Evolutionary conservation across 2,888 invertebrate species (phyloP), one percentile per base, ranked within the genome.

Genomic region (Melolontha melolontha): DNA sequence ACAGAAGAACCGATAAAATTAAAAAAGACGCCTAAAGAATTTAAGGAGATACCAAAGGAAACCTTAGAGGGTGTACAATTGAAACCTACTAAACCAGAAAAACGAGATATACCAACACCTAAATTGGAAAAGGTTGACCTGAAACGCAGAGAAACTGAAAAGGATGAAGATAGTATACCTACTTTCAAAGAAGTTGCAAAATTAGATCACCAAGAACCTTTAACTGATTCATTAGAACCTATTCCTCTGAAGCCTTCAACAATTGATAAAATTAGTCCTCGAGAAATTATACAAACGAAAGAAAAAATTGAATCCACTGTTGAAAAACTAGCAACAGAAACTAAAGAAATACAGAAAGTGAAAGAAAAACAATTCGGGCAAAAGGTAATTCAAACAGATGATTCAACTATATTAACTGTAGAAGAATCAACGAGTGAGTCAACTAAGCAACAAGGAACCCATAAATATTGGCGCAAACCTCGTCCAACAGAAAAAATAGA

Each of bases 1-100:
- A 92, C 88, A 2, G 87, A 91, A 76, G 89, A 92, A 81, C 86
- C 87, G 72, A 84, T 89, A 12, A 83, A 80, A 44, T 78, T 90
- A 27, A 90, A 88, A 73, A 85, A 83, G 75, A 80, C 82, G 0
- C 84, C 69, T 78, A 78, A 74, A 74, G 79, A 81, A 39, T 78
- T 73, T 64, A 84, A 83, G 73, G 79, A 80, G 65, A 70, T 82
- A 44, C 75, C 76, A 1, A 84, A 81, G 69, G 84, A 85, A 73
- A 78, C 73, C 8, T 27, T 83, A 2, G 84, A 84, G 72, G 76
- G 79, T 51, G 85, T 90, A 11, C 85, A 86, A 76, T 78, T 89
- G 59, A 87, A 67, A 64, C 69, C 69, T 8, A 54, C 69, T 0
- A 89, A 88, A 74, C 83, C 84, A 52, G 84, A 81, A 69, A 79